Evolutionary conservation across 2,888 invertebrate species (phyloP).

Genomic region (Pollenia angustigena): DNA sequence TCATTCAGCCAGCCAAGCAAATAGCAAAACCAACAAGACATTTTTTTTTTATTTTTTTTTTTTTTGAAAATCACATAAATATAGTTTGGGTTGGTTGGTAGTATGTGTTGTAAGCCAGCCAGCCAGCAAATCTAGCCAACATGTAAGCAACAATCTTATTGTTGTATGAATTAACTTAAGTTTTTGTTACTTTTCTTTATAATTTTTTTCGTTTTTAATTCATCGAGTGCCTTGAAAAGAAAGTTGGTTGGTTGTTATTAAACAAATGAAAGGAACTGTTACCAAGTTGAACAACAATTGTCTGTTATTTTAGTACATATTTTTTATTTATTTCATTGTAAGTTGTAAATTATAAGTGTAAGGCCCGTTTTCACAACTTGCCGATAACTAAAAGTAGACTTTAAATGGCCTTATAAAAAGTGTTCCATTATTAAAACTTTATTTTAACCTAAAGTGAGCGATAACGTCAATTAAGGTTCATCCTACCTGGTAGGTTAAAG

Average conservation of each 20-base stretch:
- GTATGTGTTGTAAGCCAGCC: constrained; percentile 24
- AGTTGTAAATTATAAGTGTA: constrained; percentile 45
- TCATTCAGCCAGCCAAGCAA: constrained; percentile 56
- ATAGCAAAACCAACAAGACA: constrained; percentile 12
- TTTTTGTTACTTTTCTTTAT: constrained; percentile 51
- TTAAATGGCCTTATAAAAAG: too few species aligned
- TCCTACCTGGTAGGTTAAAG: too few species aligned
- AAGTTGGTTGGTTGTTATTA: constrained; percentile 73
- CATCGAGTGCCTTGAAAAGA: constrained; percentile 72
- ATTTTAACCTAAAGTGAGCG: too few species aligned
- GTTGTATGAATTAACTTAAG: constrained; percentile 28
- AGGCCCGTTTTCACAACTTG: too few species aligned
- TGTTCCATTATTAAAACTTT: too few species aligned
- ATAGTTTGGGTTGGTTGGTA: constrained; percentile 9
- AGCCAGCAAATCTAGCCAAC: constrained; percentile 58
- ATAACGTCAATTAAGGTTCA: too few species aligned
- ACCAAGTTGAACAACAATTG: constrained; percentile 70
- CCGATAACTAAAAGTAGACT: too few species aligned
- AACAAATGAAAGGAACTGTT: constrained; percentile 74
- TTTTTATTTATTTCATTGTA: constrained; percentile 12
- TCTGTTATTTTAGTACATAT: constrained; percentile 25
- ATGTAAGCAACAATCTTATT: constrained; percentile 59
- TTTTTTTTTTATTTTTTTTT: not conserved
- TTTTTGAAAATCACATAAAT: constrained; percentile 42
- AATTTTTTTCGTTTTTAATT: constrained; percentile 38